Percentiles rank a stretch among this genome's conserved stretches.
phyloP scores from a whole-genome alignment of 2,113 vertebrate genomes.

The Anolis carolinensis region DNA sequence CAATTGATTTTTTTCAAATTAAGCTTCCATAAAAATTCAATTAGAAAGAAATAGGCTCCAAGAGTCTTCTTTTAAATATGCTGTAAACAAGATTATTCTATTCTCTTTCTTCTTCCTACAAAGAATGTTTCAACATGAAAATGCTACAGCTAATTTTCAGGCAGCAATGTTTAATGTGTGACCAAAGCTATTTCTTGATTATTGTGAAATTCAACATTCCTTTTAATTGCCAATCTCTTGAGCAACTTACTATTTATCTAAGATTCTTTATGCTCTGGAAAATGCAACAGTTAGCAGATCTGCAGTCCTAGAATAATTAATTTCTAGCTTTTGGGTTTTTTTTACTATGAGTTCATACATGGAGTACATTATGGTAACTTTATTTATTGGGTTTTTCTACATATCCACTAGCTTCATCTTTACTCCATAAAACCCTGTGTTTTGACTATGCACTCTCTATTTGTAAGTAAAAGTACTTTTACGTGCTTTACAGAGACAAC shows the following conservation, averaged over 20 bases:
- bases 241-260: background rate
- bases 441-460: too few relatives aligned
- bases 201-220: background rate
- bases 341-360: too few relatives aligned
- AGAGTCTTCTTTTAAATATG: constrained; percentile 64
- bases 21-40: constrained; percentile 67
- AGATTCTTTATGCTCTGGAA: constrained; percentile 4
- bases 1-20: constrained; percentile 60
- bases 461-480: too few relatives aligned
- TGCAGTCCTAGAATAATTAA: too few relatives aligned
- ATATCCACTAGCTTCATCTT: too few relatives aligned
- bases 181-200: constrained; percentile 31
- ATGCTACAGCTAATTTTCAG: constrained; percentile 43
- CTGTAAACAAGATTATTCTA: constrained; percentile 51
- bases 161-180: constrained; percentile 30
- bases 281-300: too few relatives aligned
- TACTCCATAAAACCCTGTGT: too few relatives aligned
- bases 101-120: background rate
- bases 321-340: too few relatives aligned
- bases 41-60: constrained; percentile 53
- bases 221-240: constrained; percentile 7
- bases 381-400: too few relatives aligned
- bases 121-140: constrained; percentile 21
- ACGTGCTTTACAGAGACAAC: too few relatives aligned
- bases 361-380: too few relatives aligned